Evolutionary conservation across 2,888 invertebrate species (phyloP), one percentile per base, ranked within the genome.

Genomic region (Ceratothoa steindachneri): DNA sequence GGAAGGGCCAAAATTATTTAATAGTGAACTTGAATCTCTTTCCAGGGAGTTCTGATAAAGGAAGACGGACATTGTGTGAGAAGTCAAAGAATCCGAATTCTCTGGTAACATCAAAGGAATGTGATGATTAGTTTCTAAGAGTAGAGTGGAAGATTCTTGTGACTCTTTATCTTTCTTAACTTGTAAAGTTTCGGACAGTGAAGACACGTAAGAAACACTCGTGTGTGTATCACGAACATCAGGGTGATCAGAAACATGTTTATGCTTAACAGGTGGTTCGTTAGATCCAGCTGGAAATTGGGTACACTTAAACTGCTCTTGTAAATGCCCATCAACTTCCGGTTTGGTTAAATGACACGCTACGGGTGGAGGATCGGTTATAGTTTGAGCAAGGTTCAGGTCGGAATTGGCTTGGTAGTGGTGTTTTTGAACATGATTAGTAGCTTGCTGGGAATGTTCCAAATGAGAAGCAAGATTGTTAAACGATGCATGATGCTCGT

Each of bases 21-120:
- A n/a, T 60, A 60, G 24, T 12, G 60, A 2, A 60, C 24, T 60
- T 22, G 24, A 15, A 12, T 12, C 19, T 60, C 60, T 60, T 24
- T 24, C 60, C 3, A 24, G 12, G 12, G 60, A 60, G 22, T 60
- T n/a, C 60, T 60, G 60, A 24, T 60, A 60, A 1, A 60, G 60
- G 19, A 60, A 24, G 12, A 60, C 60, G 2, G 60, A 60, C 60
- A 60, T 60, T 60, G 19, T n/a, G 24, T 60, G 60, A 24, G 60
- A 24, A 60, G 12, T 24, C 1, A 60, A 24, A 60, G n/a, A 12
- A 60, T 24, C 27, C 12, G 60, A 60, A 2, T 12, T 60, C 24
- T 60, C 60, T n/a, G 60, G 60, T 60, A 60, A 60, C 12, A 60
- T 60, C 3, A 60, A 60, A 60, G 60, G 60, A 2, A 60, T 60